Evolutionary conservation across 2,113 vertebrate species (phyloP), one percentile per base, ranked within the genome.

Genomic region (Cyprinodon variegatus): DNA sequence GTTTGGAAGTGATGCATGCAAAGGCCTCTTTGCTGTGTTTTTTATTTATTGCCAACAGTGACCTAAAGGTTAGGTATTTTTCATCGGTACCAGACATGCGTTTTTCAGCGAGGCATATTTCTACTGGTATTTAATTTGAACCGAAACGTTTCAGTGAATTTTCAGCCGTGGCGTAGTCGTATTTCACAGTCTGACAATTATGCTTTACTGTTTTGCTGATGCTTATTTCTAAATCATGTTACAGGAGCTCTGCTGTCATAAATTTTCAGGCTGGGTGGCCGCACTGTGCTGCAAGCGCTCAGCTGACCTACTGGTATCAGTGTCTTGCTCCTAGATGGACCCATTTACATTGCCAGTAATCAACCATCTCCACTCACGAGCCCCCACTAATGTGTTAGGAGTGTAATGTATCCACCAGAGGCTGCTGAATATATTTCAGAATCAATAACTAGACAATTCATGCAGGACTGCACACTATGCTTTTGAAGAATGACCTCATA

Each of bases 401-500:
- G 80, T 72, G 80, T 88, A 90, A 86, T 81, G 83, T 72, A 81
- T 86, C 83, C 73, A 81, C 75, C 82, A 78, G 82, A 84, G 77
- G 82, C 88, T 79, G 84, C 80, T 46, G 76, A 80, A 90, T 91
- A 86, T 89, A 86, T 92, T 82, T 86, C 76, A 72, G 68, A 87
- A 92, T 91, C 88, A 81, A 92, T 93, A 89, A 72, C 78, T 61
- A 76, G 82, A 85, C 87, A 83, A 84, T 89, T 83, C 79, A 79
- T 70, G 83, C 69, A 41, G 66, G 68, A 70, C 86, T 86, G 83
- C 83, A 81, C 80, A 76, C 88, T 50, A 70, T 79, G 84, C 87
- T 79, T 57, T 77, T 81, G 78, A 83, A 80, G 82, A 88, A 88
- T 89, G 88, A 89, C 89, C 87, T 86, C 80, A 86, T 87, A 91